Base-by-base conservation (phyloP, 2,113 vertebrate species). In the Mus spicilegus region DNA sequence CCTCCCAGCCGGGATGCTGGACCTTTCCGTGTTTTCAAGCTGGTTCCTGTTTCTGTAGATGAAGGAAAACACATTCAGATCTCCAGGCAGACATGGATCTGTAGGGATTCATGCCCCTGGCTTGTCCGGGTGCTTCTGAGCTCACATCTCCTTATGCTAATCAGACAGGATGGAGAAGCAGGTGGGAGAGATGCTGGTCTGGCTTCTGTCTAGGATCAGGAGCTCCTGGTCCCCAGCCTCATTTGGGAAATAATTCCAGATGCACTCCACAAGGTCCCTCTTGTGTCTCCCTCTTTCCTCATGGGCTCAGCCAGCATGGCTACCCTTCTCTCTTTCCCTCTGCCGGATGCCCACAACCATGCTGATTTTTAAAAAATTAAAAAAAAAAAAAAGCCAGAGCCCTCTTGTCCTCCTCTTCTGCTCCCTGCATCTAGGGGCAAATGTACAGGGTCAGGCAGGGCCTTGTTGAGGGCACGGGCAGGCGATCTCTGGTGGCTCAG, bases 321-420 rank as follows among this genome's bases (percentile, higher is more conserved):
- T 26, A 30, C 9, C 24, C n/a, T 56, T 63, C n/a, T 54, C n/a
- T 17, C 65, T 0, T 65, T 85, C 89, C 30, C 14, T 61, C 86
- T 20, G 0, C 0, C 11, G 73, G 54, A n/a, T 36, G 39, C 30
- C 3, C 42, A 86, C 91, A 94, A 93, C 61, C 51, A 3, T 1
- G 5, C 85, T 46, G 93, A 95, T 75, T 90, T n/a, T n/a, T n/a
- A n/a, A n/a, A n/a, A 93, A 88, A 61, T 92, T n/a, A 91, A 93
- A 88, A 61, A 91, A 93, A 88, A 61, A 93, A 91, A 93, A 88
- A 61, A 93, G 39, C 28, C 75, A 65, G 76, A 61, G 9, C 87
- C 9, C 20, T 46, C 88, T 22, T 73, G 33, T 39, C 87, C 78
- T 81, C 77, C 95, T 76, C 77, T 58, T 42, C 20, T 58, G 51